Percentiles rank a stretch among this genome's conserved stretches.
phyloP scores from a whole-genome alignment of 2,888 invertebrate genomes.

The Cactoblastis cactorum region DNA sequence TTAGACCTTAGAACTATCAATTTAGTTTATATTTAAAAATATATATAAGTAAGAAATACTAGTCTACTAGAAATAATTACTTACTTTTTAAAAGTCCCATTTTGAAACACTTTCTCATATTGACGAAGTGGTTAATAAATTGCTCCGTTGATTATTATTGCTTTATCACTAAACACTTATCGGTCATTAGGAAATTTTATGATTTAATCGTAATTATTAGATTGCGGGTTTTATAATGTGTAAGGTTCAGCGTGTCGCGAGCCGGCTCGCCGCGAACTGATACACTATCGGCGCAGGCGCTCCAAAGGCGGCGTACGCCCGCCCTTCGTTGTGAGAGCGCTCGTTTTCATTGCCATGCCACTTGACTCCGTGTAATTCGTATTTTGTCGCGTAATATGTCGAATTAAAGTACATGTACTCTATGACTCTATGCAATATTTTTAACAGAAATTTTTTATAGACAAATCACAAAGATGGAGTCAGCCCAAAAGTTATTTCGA shows the following conservation, averaged over 20 bases:
- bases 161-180: slow-evolving; percentile 23
- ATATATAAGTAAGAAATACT: no score
- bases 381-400: neutral
- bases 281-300: slow-evolving; percentile 48
- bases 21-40: no score
- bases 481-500: no score
- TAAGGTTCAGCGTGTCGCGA: slow-evolving; percentile 37
- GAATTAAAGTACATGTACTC: no score
- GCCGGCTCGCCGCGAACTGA: slow-evolving; percentile 52
- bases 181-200: neutral
- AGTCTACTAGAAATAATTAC: slow-evolving; percentile 39
- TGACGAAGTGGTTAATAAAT: slow-evolving; percentile 39
- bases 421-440: no score
- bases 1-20: no score
- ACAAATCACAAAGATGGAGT: no score
- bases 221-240: neutral
- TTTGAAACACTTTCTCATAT: slow-evolving; percentile 74
- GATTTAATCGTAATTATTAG: slow-evolving; percentile 10
- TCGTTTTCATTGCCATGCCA: slow-evolving; percentile 72
- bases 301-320: slow-evolving; percentile 22
- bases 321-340: slow-evolving; percentile 30
- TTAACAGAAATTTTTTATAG: no score
- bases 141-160: slow-evolving; percentile 32
- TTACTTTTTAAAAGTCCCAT: slow-evolving; percentile 74
- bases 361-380: slow-evolving; percentile 1